A percentile compares a stretch with the other conserved stretches of the same genome.
Conservation (phyloP, 2,113 vertebrate species). For the Sturnus vulgaris region DNA sequence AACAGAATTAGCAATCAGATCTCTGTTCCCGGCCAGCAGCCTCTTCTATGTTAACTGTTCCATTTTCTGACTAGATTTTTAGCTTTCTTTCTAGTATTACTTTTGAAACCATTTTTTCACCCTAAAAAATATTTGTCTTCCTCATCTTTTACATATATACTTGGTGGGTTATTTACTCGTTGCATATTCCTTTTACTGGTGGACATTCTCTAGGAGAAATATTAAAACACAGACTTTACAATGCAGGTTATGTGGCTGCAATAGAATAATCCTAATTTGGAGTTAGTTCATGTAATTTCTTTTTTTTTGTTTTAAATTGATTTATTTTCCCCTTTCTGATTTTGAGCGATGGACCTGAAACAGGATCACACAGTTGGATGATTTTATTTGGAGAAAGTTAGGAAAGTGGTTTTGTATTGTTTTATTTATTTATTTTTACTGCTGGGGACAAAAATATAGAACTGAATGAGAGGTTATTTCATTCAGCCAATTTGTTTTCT, state of each 20-base stretch:
- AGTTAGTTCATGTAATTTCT: not conserved
- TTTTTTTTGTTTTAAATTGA: not conserved
- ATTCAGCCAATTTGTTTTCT: constrained; percentile 37
- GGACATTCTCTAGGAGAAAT: not conserved
- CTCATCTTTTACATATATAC: not conserved
- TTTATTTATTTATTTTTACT: constrained; percentile 20
- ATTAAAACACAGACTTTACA: not conserved
- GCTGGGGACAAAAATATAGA: constrained; percentile 24
- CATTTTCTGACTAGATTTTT: not conserved
- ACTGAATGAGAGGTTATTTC: constrained; percentile 34
- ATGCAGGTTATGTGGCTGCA: not conserved
- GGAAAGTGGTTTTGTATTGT: not conserved
- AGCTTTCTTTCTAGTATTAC: not conserved
- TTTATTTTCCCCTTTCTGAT: not conserved
- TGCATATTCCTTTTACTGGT: not conserved
- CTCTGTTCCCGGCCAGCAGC: not conserved
- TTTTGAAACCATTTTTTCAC: not conserved
- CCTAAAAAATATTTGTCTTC: not conserved
- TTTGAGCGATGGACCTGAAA: not conserved
- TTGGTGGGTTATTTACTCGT: not conserved
- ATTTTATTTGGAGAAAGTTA: not conserved
- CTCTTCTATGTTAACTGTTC: not conserved
- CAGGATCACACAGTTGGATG: not conserved
- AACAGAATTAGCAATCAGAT: not conserved
- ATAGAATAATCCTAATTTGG: not conserved